phyloP scores from a whole-genome alignment of 2,797 vertebrate species.

The Enteromius radiatus region DNA sequence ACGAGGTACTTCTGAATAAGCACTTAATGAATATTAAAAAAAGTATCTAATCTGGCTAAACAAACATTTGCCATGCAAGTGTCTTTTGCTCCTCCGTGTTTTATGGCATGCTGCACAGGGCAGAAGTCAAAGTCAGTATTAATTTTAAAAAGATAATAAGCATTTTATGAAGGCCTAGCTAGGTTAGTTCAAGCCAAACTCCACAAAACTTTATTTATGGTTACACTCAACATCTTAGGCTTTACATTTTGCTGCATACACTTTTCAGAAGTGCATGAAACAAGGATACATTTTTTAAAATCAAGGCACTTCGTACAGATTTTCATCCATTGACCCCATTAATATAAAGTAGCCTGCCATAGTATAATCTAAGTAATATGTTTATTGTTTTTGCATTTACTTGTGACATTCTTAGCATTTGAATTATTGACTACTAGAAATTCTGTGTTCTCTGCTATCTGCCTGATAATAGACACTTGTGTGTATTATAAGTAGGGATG shows the following conservation, averaged over 20 bases:
- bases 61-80: background rate
- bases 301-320: background rate
- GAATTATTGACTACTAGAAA: background rate
- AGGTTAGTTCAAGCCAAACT: background rate
- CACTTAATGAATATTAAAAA: background rate
- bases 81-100: too few species aligned
- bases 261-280: background rate
- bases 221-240: background rate
- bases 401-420: background rate
- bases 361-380: background rate
- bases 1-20: background rate
- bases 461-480: background rate
- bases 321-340: background rate
- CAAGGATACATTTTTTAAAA: background rate
- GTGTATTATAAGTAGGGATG: too few species aligned
- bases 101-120: background rate
- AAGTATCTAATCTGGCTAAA: background rate
- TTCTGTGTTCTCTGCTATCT: background rate
- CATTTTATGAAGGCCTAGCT: background rate
- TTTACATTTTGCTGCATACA: background rate
- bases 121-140: background rate
- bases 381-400: background rate
- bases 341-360: background rate
- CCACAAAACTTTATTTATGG: background rate
- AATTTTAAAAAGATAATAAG: too few species aligned